phyloP scores from a whole-genome alignment of 2,888 invertebrate species.

The Meta bourneti region DNA sequence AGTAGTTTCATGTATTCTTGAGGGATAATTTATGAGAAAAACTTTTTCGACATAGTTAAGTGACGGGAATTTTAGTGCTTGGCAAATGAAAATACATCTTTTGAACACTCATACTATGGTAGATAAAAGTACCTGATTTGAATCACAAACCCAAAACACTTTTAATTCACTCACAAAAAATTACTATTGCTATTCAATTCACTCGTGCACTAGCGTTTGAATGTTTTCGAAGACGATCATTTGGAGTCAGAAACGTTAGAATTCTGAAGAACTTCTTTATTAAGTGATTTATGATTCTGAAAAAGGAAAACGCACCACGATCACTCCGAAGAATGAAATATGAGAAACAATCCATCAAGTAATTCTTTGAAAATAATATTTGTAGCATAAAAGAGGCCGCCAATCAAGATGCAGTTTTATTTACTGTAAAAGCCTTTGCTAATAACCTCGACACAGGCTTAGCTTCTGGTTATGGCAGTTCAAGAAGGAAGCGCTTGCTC shows the following conservation, averaged over 20 bases:
- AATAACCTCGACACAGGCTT: not conserved
- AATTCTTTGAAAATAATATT: not conserved
- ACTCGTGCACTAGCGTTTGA: too few species aligned
- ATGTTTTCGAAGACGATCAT: not conserved
- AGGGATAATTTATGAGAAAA: too few species aligned
- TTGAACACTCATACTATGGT: too few species aligned
- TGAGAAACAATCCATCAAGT: not conserved
- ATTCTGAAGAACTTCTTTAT: not conserved
- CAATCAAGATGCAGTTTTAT: not conserved
- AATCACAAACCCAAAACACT: too few species aligned
- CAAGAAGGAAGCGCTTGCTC: not conserved
- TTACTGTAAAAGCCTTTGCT: not conserved
- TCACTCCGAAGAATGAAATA: not conserved
- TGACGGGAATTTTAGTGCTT: too few species aligned
- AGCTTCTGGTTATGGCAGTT: not conserved
- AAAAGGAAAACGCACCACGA: not conserved
- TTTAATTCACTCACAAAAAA: too few species aligned
- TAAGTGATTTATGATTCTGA: not conserved
- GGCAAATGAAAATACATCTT: too few species aligned
- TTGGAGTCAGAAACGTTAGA: not conserved
- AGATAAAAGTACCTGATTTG: too few species aligned
- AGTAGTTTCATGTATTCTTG: too few species aligned
- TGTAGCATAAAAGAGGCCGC: not conserved
- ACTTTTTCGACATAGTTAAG: too few species aligned
- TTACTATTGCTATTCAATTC: too few species aligned